These are phyloP conservation scores for Teleogryllus occipitalis DNA, from an alignment of 1,140 invertebrate genomes.

Conservation along the genomic window DNA sequence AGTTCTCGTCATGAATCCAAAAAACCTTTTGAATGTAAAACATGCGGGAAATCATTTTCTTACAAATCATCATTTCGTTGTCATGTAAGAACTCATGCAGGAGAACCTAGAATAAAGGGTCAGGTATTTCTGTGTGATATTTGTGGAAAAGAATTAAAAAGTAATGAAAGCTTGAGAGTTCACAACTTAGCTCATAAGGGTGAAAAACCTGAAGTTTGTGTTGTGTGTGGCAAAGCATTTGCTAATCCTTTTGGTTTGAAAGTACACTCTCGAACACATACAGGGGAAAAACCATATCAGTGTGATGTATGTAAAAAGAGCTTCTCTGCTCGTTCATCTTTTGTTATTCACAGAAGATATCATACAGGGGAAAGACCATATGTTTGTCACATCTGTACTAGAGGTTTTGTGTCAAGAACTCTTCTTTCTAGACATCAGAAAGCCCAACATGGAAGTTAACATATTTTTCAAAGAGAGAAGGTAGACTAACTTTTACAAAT, in stretches of 20 bases:
- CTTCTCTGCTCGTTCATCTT: not conserved
- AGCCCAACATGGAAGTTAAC: not conserved
- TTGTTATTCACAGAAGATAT: not conserved
- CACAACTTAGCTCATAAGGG: not conserved
- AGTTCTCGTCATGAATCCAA: not conserved
- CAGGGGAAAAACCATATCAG: not conserved
- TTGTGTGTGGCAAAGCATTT: constrained; percentile 6
- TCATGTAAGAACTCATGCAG: not conserved
- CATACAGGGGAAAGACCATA: constrained; percentile 4
- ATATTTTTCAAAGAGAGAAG: not conserved
- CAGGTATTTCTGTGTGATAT: not conserved
- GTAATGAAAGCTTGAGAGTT: not conserved
- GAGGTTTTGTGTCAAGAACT: constrained; percentile 9
- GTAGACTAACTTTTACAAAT: too few species aligned
- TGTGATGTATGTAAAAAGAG: constrained; percentile 1
- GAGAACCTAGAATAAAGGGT: not conserved
- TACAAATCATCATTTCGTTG: not conserved
- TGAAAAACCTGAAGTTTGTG: not conserved
- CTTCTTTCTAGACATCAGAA: not conserved
- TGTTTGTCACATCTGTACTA: not conserved
- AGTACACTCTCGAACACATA: not conserved
- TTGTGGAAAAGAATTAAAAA: not conserved
- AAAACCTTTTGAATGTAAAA: not conserved
- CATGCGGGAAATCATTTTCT: not conserved
- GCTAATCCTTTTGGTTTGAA: not conserved